Percentiles rank a stretch among this genome's conserved stretches.
phyloP scores from a whole-genome alignment of 2,113 vertebrate species.

The Nansenia antarctica region DNA sequence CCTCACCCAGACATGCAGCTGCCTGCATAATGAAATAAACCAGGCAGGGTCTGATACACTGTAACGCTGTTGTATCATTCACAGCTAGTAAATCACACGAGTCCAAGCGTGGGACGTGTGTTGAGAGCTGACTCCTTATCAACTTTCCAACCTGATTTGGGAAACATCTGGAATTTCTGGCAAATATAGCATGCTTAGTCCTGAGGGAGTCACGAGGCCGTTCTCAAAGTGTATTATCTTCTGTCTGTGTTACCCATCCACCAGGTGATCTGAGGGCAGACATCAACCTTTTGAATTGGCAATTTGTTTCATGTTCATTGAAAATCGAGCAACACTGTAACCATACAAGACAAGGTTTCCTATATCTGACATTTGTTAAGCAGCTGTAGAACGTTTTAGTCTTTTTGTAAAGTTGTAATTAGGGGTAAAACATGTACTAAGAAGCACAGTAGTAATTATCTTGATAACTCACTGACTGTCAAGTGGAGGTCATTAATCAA shows the following conservation, averaged over 20 bases:
- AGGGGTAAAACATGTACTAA: background rate
- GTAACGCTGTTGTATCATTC: slow-evolving; percentile 62
- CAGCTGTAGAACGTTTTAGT: background rate
- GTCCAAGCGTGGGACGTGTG: slow-evolving; percentile 52
- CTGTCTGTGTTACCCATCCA: background rate
- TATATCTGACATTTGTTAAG: no score
- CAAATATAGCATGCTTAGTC: no score
- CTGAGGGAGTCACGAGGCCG: background rate
- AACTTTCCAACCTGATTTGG: slow-evolving; percentile 41
- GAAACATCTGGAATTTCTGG: slow-evolving; percentile 61
- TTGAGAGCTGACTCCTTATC: slow-evolving; percentile 60
- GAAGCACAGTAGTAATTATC: background rate
- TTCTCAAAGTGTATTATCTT: background rate
- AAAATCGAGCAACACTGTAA: background rate
- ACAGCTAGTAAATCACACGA: slow-evolving; percentile 54
- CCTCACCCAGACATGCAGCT: slow-evolving; percentile 54
- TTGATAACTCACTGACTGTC: background rate
- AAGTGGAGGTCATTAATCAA: background rate
- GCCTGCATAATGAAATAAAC: slow-evolving; percentile 52
- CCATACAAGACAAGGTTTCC: background rate
- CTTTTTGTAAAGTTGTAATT: background rate
- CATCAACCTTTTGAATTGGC: background rate
- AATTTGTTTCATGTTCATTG: background rate
- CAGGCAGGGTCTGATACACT: slow-evolving; percentile 45
- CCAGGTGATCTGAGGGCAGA: background rate